phyloP scores from a whole-genome alignment of 2,888 invertebrate genomes.

The Luperina testacea region DNA sequence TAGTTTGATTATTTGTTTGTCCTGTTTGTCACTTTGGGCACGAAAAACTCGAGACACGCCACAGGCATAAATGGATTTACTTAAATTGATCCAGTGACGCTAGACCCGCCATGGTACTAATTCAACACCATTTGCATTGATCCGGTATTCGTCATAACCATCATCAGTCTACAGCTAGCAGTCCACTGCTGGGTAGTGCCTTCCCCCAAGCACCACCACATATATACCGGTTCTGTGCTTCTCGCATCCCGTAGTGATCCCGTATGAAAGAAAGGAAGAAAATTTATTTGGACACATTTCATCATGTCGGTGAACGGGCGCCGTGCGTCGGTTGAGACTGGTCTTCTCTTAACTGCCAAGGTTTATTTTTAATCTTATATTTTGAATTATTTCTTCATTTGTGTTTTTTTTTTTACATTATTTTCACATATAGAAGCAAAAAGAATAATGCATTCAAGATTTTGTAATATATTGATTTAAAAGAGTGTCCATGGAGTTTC shows the following conservation, averaged over 20 bases:
- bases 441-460: no score
- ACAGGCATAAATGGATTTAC: not conserved
- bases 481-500: no score
- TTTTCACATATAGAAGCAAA: no score
- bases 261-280: not conserved
- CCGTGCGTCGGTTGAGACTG: no score
- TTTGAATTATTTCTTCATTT: no score
- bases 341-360: no score
- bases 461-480: no score
- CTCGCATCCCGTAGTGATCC: not conserved
- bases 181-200: not conserved
- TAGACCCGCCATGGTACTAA: not conserved
- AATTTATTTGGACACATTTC: no score
- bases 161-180: not conserved
- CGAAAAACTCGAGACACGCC: not conserved
- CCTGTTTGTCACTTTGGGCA: not conserved
- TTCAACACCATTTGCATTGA: not conserved
- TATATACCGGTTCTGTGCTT: accelerated
- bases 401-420: no score
- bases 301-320: no score
- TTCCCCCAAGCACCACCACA: not conserved
- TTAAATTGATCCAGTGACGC: not conserved
- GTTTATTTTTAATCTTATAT: no score
- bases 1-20: conserved; percentile 43
- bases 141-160: not conserved